Base-by-base conservation (phyloP, 2,113 vertebrate species). In the Lichenostomus cassidix region DNA sequence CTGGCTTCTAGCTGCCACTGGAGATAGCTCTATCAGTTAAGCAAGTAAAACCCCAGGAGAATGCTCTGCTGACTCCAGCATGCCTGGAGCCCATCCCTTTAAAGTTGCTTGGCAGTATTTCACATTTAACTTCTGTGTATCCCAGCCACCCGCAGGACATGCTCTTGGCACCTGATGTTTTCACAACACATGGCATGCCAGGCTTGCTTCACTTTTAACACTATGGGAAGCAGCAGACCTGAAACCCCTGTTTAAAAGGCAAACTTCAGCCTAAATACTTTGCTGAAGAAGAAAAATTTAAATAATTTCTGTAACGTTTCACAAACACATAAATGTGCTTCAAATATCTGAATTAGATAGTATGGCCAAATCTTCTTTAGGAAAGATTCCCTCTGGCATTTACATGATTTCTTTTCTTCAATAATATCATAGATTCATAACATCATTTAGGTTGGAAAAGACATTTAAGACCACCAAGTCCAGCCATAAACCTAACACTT, bases 1-100 rank as follows among this genome's bases (percentile, higher is more conserved):
- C 95, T 97, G 96, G 94, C 94, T 94, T 96, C 80, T 95, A 89
- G 95, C 91, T 95, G 93, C 88, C 95, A 31, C 84, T 71, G n/a
- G 80, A 93, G 85, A 96, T 93, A 95, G 83, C 84, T 95, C 89
- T 94, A 95, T 96, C 94, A 95, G 92, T 91, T 94, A 95, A 93
- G 77, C n/a, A 79, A 68, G 55, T 46, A 62, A 87, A 91, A 81
- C 60, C 13, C 55, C 24, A 47, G 71, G 84, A 79, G 86, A 95
- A 82, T 62, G 76, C 82, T 90, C 41, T 12, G 12, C 91, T 94
- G 94, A 95, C 88, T 96, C 91, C 93, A 95, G 90, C 70, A 77
- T 1, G 64, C 88, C 93, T 76, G 90, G 56, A 94, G 90, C 88
- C 62, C n/a, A 11, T 56, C 74, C 49, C 94, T 96, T 96, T 96